Percentiles rank a stretch among this genome's conserved stretches.
Evolutionary conservation across 2,113 vertebrate genomes (phyloP).

Genomic region (Rhynchomys soricoides): DNA sequence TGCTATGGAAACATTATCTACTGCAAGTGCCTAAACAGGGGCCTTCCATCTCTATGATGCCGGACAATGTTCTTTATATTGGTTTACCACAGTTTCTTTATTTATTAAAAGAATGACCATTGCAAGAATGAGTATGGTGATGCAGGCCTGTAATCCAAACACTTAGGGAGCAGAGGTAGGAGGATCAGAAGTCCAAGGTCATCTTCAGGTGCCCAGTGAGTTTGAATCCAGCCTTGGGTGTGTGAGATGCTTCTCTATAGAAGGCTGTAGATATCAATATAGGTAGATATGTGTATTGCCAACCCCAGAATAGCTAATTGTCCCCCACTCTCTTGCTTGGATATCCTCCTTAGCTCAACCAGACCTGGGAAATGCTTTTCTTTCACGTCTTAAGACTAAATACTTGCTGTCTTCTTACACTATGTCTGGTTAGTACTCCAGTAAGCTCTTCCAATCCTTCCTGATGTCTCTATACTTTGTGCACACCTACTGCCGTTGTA

Average conservation of each 20-base stretch:
- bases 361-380: neutral
- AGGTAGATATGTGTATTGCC: neutral
- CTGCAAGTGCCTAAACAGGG: neutral
- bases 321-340: neutral
- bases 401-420: neutral
- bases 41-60: neutral
- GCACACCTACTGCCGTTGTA: neutral
- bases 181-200: neutral
- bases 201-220: neutral
- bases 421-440: neutral
- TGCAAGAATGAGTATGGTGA: fast-evolving
- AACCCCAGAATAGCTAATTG: neutral
- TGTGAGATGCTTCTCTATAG: neutral
- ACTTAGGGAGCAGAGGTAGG: neutral
- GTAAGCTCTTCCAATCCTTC: neutral
- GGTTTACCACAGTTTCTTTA: neutral
- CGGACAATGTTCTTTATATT: neutral
- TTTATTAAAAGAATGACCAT: neutral
- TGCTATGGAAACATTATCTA: neutral
- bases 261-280: neutral
- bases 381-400: conserved; percentile 13
- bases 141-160: neutral
- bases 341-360: neutral
- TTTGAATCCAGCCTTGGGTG: neutral
- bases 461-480: neutral